phyloP scores from a whole-genome alignment of 64 coral and sea anemone species.

The Orbicella faveolata region DNA sequence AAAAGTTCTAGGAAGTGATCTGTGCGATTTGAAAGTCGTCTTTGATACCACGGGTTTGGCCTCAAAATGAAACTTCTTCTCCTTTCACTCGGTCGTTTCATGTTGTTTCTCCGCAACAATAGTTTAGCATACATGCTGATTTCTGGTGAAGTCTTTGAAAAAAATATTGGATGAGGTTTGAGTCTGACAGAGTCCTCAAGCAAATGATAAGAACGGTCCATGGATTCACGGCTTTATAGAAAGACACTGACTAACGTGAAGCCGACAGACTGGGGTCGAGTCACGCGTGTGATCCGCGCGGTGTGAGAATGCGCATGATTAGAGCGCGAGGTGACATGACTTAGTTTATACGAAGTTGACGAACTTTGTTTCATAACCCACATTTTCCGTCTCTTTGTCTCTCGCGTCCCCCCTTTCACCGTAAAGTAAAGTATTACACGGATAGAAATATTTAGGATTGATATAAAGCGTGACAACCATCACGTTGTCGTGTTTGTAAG shows the following conservation, averaged over 20 bases:
- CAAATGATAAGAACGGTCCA: not conserved
- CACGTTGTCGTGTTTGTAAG: too few species aligned
- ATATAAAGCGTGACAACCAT: too few species aligned
- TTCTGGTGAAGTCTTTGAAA: not conserved
- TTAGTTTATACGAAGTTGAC: too few species aligned
- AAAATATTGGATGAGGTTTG: not conserved
- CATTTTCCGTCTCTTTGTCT: too few species aligned
- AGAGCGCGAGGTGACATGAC: not conserved
- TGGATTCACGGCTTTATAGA: slow-evolving; percentile 15
- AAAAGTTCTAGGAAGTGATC: not conserved
- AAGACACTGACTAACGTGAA: not conserved
- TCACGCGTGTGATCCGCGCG: not conserved
- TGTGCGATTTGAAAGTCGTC: not conserved
- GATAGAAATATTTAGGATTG: too few species aligned
- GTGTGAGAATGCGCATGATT: not conserved
- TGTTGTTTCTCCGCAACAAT: not conserved
- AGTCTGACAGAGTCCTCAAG: too few species aligned
- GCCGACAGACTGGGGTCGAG: not conserved
- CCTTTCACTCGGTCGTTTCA: not conserved
- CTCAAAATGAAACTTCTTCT: not conserved
- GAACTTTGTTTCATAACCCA: too few species aligned
- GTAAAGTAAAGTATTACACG: too few species aligned
- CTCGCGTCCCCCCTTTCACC: too few species aligned
- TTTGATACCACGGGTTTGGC: not conserved
- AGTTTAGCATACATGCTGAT: not conserved